Conservation (phyloP, 2,888 invertebrate genomes). For the Cyaniris semiargus region DNA sequence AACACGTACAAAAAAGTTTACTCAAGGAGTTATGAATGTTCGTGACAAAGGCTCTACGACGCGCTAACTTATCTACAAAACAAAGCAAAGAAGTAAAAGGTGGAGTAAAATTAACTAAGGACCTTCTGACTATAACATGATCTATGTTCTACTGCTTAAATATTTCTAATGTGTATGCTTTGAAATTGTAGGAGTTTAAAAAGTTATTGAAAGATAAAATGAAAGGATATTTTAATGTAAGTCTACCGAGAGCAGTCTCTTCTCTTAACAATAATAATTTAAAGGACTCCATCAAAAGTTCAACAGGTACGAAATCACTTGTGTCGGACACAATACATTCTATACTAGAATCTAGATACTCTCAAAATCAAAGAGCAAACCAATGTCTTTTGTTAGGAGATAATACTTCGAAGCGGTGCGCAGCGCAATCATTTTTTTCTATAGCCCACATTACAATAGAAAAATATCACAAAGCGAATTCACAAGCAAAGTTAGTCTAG, state of each 20-base stretch:
- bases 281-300: constrained; percentile 7
- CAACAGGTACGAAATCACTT: constrained; percentile 21
- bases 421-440: constrained; percentile 25
- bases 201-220: neutral
- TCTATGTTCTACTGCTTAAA: neutral
- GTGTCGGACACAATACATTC: constrained; percentile 1
- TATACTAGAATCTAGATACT: constrained; percentile 15
- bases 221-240: neutral
- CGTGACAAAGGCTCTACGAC: neutral
- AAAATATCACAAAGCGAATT: constrained; percentile 41
- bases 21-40: neutral
- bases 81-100: neutral
- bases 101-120: too few species aligned
- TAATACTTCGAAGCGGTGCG: constrained; percentile 18
- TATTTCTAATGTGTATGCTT: neutral
- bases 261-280: neutral
- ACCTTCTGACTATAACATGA: neutral
- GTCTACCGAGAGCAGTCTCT: neutral
- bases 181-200: neutral
- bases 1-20: neutral
- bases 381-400: constrained; percentile 28
- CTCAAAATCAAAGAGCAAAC: constrained; percentile 11
- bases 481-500: constrained; percentile 48
- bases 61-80: neutral
- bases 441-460: constrained; percentile 39